Base-by-base conservation (phyloP, 1,140 invertebrate species). In the Latrodectus geometricus region DNA sequence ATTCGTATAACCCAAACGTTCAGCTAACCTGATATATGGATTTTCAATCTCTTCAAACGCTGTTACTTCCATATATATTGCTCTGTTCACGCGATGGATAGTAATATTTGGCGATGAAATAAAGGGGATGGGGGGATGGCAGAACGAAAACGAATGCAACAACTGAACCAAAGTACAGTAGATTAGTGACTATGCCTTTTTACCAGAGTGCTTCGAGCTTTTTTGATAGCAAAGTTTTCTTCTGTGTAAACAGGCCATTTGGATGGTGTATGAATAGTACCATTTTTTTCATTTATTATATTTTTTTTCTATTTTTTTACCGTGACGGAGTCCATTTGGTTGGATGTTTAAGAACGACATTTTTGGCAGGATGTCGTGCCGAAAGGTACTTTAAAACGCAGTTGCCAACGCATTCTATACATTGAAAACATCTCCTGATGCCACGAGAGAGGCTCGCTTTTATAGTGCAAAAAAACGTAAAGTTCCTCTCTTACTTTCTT, bases 321-420 rank as follows among this genome's bases (percentile, higher is more conserved):
- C 74, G 52, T 76, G 52, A 54, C 74, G 21, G 54, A 76, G 52
- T 20, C 74, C 52, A 76, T 76, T 76, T 76, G 50, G n/a, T 17
- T 15, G 9, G 52, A 76, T 9, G 11, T 61, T 76, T 21, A 12
- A 20, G 52, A 48, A 76, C 74, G 12, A 54, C 54, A 76, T 76
- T 76, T 76, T 61, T n/a, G 8, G 14, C 50, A 76, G 74, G 74
- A 76, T 76, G 54, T 76, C 74, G 52, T 76, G 74, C 52, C 21
- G 52, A 35, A 56, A 56, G 74, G 21, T 61, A 76, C 54, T 76
- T 76, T 76, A 76, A 76, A 76, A 76, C 48, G 74, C 52, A 61
- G 54, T 76, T 23, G 21, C 12, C 5, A 69, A 69, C 66, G 21
- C 17, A 69, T 69, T 69, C 21, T 69, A 21, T n/a, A 21, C 66